phyloP scores from a whole-genome alignment of 1,140 invertebrate species.

The Chrysoperla carnea region DNA sequence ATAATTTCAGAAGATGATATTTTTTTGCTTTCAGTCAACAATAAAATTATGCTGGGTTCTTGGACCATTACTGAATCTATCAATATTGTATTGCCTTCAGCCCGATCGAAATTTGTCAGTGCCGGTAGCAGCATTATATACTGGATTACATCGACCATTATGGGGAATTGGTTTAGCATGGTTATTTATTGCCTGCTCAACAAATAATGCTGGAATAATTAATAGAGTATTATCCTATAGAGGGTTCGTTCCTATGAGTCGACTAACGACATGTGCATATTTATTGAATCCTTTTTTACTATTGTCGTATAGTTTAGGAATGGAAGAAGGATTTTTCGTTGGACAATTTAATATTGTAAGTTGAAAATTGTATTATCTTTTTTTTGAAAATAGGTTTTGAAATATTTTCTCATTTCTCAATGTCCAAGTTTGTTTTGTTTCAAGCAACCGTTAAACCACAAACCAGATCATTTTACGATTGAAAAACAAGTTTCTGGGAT shows the following conservation, averaged over 20 bases:
- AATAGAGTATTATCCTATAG: constrained; percentile 24
- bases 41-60: constrained; percentile 18
- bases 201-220: constrained; percentile 24
- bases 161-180: constrained; percentile 30
- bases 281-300: constrained; percentile 26
- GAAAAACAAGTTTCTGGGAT: too few relatives aligned
- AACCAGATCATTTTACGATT: too few relatives aligned
- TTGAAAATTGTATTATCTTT: too few relatives aligned
- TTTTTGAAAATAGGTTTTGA: too few relatives aligned
- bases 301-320: too few relatives aligned
- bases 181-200: constrained; percentile 28
- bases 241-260: constrained; percentile 27
- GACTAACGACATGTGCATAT: constrained; percentile 28
- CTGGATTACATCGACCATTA: constrained; percentile 21
- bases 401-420: too few relatives aligned
- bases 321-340: too few relatives aligned
- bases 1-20: too few relatives aligned
- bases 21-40: constrained; percentile 20
- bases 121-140: constrained; percentile 21
- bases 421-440: too few relatives aligned
- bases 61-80: constrained; percentile 21
- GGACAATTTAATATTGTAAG: too few relatives aligned
- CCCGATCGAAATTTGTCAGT: constrained; percentile 19
- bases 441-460: too few relatives aligned
- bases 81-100: constrained; percentile 23